These are phyloP conservation scores for Bos javanicus DNA, from an alignment of 2,113 vertebrate genomes.

Conservation along the genomic window DNA sequence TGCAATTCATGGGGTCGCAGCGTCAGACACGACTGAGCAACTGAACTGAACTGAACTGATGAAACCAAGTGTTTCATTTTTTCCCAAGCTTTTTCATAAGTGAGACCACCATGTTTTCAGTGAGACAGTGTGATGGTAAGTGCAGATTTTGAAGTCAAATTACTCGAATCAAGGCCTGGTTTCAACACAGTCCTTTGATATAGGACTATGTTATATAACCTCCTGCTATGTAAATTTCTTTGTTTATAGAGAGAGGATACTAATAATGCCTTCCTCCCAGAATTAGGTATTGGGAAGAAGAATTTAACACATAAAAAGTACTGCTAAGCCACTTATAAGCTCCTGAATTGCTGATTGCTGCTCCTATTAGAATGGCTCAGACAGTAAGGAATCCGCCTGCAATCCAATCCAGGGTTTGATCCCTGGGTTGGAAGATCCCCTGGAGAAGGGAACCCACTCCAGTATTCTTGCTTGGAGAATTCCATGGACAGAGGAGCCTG, in stretches of 20 bases:
- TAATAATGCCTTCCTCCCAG: background rate
- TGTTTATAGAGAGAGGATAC: background rate
- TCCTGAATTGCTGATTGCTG: background rate
- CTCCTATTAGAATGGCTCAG: background rate
- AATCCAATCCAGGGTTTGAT: background rate
- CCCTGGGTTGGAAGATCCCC: background rate
- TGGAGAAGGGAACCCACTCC: background rate
- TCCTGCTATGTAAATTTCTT: background rate
- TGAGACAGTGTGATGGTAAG: background rate
- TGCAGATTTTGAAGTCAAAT: background rate
- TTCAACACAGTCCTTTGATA: background rate
- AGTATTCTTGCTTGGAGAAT: background rate
- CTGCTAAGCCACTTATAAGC: background rate
- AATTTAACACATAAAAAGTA: background rate
- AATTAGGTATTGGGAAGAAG: background rate
- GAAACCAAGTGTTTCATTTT: background rate
- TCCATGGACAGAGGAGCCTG: background rate
- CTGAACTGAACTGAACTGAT: background rate
- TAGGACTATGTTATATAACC: background rate
- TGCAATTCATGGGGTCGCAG: no score
- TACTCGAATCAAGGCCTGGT: background rate
- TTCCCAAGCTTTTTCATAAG: background rate
- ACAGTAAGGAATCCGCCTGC: fast-evolving
- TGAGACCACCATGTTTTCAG: background rate
- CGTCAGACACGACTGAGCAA: no score